Evolutionary conservation across 2,113 vertebrate species (phyloP).

Genomic region (Paradisaea rubra): DNA sequence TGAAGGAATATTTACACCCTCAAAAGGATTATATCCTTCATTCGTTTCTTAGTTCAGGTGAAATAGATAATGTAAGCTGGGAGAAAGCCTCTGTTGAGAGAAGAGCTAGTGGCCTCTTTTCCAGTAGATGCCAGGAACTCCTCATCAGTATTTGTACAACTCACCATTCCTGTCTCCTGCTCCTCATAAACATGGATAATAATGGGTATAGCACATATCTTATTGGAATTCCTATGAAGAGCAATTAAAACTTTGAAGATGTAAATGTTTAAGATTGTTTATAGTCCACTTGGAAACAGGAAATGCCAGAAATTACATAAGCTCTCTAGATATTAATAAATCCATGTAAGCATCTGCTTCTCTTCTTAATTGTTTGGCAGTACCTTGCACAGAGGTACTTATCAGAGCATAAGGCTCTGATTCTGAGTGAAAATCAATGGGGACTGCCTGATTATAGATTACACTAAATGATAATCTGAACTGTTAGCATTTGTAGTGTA

Average conservation of each 20-base stretch:
- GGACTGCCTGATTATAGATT: not conserved
- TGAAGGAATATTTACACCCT: not conserved
- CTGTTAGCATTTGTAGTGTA: not conserved
- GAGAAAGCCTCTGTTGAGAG: not conserved
- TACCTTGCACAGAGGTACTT: not conserved
- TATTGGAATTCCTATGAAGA: not conserved
- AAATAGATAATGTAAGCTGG: not conserved
- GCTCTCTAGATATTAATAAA: not conserved
- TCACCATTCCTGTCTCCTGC: not conserved
- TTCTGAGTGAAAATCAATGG: not conserved
- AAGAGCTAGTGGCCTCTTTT: not conserved
- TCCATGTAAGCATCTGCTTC: not conserved
- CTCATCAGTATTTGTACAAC: not conserved
- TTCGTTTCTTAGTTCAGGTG: not conserved
- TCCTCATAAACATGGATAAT: conserved; percentile 12
- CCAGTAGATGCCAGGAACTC: not conserved
- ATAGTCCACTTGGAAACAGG: conserved; percentile 4
- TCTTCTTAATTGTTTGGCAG: not conserved
- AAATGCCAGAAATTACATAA: conserved; percentile 37
- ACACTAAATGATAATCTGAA: not conserved
- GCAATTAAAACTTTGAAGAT: conserved; percentile 25
- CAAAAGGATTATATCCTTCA: not conserved
- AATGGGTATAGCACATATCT: not conserved
- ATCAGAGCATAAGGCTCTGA: not conserved
- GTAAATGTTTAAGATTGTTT: not conserved